Evolutionary conservation across 2,888 invertebrate genomes (phyloP).

Genomic region (Acutogordius australiensis): DNA sequence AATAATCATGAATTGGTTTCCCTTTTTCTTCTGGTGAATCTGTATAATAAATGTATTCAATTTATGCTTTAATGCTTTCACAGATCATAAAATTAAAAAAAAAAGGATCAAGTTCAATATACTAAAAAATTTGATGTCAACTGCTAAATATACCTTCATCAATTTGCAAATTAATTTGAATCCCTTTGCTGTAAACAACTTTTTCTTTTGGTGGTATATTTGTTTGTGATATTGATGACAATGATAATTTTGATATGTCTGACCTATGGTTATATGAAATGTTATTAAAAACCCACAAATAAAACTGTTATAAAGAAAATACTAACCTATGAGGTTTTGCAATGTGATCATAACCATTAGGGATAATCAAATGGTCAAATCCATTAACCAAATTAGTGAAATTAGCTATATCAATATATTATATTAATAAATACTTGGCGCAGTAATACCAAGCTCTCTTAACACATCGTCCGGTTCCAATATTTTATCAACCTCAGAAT

Average conservation of each 20-base stretch:
- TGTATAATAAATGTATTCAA: background rate
- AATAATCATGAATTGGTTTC: conserved; percentile 2
- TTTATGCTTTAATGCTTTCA: background rate
- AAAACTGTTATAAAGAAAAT: too few species aligned
- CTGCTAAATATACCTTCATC: background rate
- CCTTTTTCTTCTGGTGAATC: conserved; percentile 5
- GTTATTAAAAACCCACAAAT: too few species aligned
- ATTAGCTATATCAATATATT: background rate
- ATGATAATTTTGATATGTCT: background rate
- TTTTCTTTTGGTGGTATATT: conserved; percentile 9
- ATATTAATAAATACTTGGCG: background rate
- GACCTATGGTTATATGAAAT: too few species aligned
- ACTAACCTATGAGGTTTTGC: too few species aligned
- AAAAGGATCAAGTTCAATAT: too few species aligned
- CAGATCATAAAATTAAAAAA: too few species aligned
- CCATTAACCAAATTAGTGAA: background rate
- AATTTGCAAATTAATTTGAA: background rate
- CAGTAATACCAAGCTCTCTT: background rate
- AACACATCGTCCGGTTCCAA: conserved; percentile 5
- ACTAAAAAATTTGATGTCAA: background rate
- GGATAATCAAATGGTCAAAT: too few species aligned
- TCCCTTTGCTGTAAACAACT: conserved; percentile 3
- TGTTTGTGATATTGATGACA: background rate
- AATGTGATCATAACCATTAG: too few species aligned
- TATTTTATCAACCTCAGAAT: background rate